Conservation (phyloP, 2,113 vertebrate species). For the Fregetta grallaria region DNA sequence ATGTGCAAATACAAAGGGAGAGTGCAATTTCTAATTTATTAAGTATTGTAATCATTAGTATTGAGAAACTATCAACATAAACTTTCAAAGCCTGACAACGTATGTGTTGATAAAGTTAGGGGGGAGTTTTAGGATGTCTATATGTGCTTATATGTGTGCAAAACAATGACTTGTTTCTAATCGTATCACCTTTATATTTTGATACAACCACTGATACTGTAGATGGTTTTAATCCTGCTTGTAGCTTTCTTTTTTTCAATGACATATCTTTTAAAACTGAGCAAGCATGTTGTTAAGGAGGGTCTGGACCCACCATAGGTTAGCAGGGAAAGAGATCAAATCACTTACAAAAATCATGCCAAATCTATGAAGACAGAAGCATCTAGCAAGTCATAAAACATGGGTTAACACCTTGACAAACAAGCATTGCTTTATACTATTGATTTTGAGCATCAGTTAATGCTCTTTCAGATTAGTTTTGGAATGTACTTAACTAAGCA, state of each 20-base stretch:
- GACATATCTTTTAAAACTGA: not conserved
- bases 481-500: not conserved
- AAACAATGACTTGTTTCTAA: not conserved
- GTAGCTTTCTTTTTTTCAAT: not conserved
- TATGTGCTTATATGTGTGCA: not conserved
- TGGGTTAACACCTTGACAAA: not conserved
- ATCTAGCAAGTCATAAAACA: not conserved
- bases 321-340: not conserved
- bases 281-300: not conserved
- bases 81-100: not conserved
- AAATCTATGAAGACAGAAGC: not conserved
- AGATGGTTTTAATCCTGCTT: not conserved
- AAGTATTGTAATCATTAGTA: not conserved
- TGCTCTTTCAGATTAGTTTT: not conserved
- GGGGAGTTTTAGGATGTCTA: not conserved
- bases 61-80: not conserved
- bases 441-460: not conserved
- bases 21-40: not conserved
- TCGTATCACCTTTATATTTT: not conserved
- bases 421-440: not conserved
- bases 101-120: not conserved
- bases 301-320: not conserved
- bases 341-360: not conserved
- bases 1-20: not conserved
- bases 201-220: not conserved